Evolutionary conservation across 2,113 vertebrate species (phyloP), one percentile per base, ranked within the genome.

Genomic region (Myiagra hebetior): DNA sequence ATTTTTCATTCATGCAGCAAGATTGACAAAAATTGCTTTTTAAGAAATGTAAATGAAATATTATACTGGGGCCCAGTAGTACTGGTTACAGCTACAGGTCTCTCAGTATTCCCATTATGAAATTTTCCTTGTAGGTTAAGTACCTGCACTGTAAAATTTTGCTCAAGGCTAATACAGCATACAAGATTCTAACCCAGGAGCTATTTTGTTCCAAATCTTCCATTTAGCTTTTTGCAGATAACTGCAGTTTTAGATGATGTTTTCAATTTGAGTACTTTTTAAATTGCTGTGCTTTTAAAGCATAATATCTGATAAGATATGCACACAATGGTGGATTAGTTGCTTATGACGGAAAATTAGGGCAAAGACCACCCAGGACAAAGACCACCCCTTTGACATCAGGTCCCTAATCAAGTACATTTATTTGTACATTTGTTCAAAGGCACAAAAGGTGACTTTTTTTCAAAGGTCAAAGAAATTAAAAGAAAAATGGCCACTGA

Each of bases 151-250:
- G 33, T 89, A 82, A 96, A 97, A 89, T 91, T 97, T 97, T 94
- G 74, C 89, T 97, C 11, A 68, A 80, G 84, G 84, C 87, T 91
- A 95, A 87, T 90, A 55, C 12, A 93, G 47, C 78, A 79, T 87
- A 47, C 42, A 92, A 77, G 50, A 56, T 87, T 88, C 81, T 87
- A 96, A 87, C 50, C 77, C 63, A 95, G 77, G 47, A 97, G 57
- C 65, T 96, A 64, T 96, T 97, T 92, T 95, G 23, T 94, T 91
- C 96, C 65, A 85, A 69, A 94, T 85, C 80, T 93, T 87, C 59
- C 47, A 28, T 89, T 92, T 84, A 78, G 42, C 33, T 56, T 83
- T 85, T 87, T 95, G 75, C 56, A 88, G 31, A 10, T 82, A 68
- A 89, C 33, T 73, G 76, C 50, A 31, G 31, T 77, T 93, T 70